Percentiles rank a stretch among this genome's conserved stretches.
Conservation (phyloP, 92 coral and sea anemone genomes). For the Actinostola sp. region DNA sequence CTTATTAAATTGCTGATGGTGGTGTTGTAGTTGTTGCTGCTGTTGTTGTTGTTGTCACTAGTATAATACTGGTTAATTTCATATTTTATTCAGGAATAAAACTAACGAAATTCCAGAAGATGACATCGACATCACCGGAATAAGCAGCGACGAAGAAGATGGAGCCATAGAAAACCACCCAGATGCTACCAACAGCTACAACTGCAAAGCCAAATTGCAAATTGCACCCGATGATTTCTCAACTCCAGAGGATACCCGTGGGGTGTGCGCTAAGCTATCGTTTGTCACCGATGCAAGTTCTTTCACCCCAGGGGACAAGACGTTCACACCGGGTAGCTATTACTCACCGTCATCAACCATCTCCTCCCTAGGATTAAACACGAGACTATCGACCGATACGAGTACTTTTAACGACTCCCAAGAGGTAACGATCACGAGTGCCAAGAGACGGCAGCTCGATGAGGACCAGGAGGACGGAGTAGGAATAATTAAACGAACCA, state of each 20-base stretch:
- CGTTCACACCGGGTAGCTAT: conserved; percentile 58
- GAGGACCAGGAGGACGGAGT: conserved; percentile 23
- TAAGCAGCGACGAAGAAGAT: background rate
- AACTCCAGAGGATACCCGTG: conserved; percentile 13
- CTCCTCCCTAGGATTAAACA: conserved; percentile 39
- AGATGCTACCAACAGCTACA: conserved; percentile 12
- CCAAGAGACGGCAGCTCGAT: conserved; percentile 9
- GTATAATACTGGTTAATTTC: background rate
- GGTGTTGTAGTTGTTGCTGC: too few species aligned
- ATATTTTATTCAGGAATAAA: background rate
- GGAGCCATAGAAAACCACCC: conserved; percentile 57
- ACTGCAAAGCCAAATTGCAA: too few species aligned
- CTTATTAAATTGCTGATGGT: too few species aligned
- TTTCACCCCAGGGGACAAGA: conserved; percentile 41
- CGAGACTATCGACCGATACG: conserved; percentile 27
- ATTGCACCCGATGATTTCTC: conserved; percentile 45
- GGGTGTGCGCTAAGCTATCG: conserved; percentile 5
- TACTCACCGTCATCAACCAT: conserved; percentile 1
- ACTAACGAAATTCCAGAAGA: background rate
- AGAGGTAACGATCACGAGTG: conserved; percentile 61
- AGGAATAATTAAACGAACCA: conserved; percentile 80
- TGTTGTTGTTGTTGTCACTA: too few species aligned
- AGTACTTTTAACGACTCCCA: conserved; percentile 43
- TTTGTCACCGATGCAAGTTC: conserved; percentile 19
- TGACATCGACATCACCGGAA: background rate